phyloP scores from a whole-genome alignment of 2,113 vertebrate species.

The Indicator maculatus region DNA sequence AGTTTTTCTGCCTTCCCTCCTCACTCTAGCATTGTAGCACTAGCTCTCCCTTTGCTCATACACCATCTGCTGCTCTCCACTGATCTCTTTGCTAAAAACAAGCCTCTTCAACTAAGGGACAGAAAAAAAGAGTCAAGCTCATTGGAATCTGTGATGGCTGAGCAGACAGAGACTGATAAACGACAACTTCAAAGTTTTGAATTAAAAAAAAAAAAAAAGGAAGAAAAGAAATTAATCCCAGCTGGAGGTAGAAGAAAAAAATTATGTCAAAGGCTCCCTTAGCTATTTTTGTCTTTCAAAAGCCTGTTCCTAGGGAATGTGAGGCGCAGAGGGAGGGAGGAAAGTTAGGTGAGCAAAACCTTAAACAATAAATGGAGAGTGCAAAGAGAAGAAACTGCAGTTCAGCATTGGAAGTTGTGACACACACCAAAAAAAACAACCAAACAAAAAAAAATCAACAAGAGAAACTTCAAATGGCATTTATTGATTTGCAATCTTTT shows the following conservation, averaged over 20 bases:
- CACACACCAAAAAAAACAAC: background rate
- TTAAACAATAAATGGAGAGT: slow-evolving; percentile 42
- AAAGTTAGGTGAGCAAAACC: slow-evolving; percentile 54
- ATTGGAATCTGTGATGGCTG: slow-evolving; percentile 45
- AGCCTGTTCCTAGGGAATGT: slow-evolving; percentile 29
- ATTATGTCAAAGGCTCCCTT: slow-evolving; percentile 35
- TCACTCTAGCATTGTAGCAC: background rate
- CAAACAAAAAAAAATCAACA: no score
- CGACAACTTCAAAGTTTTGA: slow-evolving; percentile 64
- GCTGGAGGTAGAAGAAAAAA: slow-evolving; percentile 62
- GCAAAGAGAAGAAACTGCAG: slow-evolving; percentile 50
- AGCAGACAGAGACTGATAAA: slow-evolving; percentile 45
- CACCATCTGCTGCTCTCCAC: slow-evolving; percentile 49
- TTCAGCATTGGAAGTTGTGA: slow-evolving; percentile 52
- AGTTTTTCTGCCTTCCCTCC: slow-evolving; percentile 8
- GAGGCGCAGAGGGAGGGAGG: slow-evolving; percentile 22
- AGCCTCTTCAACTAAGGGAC: slow-evolving; percentile 43
- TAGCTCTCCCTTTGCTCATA: slow-evolving; percentile 23
- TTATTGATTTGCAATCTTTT: slow-evolving; percentile 62
- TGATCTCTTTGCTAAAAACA: slow-evolving; percentile 45
- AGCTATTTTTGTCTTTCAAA: slow-evolving; percentile 53
- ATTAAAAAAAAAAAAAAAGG: background rate
- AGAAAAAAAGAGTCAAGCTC: slow-evolving; percentile 50
- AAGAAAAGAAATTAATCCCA: background rate
- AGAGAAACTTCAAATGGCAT: slow-evolving; percentile 68